Evolutionary conservation across 2,113 vertebrate species (phyloP), one percentile per base, ranked within the genome.

Genomic region (Origma solitaria): DNA sequence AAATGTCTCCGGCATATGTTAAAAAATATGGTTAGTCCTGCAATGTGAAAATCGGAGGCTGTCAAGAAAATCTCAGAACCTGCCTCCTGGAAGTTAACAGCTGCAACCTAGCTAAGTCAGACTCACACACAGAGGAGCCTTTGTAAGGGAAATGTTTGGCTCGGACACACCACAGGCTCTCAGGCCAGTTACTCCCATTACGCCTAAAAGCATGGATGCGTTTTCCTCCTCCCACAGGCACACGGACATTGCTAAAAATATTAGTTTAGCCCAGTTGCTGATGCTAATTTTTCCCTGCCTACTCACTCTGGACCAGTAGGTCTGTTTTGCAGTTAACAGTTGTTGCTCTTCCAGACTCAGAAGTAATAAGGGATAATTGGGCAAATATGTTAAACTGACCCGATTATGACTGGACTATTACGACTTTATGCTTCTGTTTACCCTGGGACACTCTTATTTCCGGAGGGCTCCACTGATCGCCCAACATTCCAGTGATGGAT

Each of bases 291-390:
- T 91, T 73, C 71, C 42, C 54, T 82, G 58, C 38, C 75, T 66
- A 23, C 57, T 23, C 0, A 1, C 70, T 62, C 78, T 72, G 86
- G 89, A 73, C 70, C 66, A 77, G 6, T 84, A 73, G 66, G 33
- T 72, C 60, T 88, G 54, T 76, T 87, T 77, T 10, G 3, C 66
- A 80, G 90, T 72, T 69, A 73, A 30, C 15, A 81, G 83, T 81
- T 86, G 56, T 80, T 89, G 73, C 61, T 94, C 78, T 85, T 89
- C 82, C 54, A 57, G 53, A 20, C 61, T 82, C 70, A 82, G 62
- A 89, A 95, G 37, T 90, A 88, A 64, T 27, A 72, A 87, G 70
- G 70, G 58, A 62, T 94, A 88, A 95, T 73, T 94, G 87, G 62
- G 58, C 62, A 92, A 95, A 95, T 82, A 87, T 96, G 86, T 80